These are phyloP conservation scores for Malurus elegans DNA, from an alignment of 2,113 vertebrate genomes.

Conservation along the genomic window DNA sequence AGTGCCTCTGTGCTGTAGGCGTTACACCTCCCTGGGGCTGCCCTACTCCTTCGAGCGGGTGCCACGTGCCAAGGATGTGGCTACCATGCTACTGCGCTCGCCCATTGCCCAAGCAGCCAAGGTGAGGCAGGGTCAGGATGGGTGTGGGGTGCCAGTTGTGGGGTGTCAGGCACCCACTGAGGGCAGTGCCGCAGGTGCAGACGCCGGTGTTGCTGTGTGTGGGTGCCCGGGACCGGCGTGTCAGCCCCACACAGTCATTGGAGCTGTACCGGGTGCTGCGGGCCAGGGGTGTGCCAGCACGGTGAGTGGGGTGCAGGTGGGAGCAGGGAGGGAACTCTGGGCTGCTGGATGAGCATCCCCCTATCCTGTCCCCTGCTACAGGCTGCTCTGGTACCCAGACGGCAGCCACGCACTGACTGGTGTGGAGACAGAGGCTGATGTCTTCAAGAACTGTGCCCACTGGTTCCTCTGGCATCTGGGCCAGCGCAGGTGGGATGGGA, in stretches of 20 bases:
- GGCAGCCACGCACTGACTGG: conserved; percentile 74
- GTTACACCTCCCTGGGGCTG: conserved; percentile 77
- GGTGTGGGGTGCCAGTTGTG: fast-evolving
- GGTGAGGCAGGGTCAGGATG: conserved; percentile 47
- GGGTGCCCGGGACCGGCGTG: conserved; percentile 77
- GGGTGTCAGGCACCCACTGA: fast-evolving
- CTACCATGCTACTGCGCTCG: conserved; percentile 76
- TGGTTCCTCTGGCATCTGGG: conserved; percentile 78
- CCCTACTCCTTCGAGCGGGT: conserved; percentile 77
- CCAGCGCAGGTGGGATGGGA: fast-evolving
- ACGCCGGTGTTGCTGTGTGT: conserved; percentile 78
- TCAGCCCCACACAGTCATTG: conserved; percentile 80
- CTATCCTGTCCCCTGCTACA: background rate
- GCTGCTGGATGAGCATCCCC: background rate
- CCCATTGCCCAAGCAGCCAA: conserved; percentile 74
- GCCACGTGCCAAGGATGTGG: conserved; percentile 72
- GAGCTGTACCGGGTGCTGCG: conserved; percentile 82
- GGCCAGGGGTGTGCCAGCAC: conserved; percentile 72
- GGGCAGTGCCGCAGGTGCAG: conserved; percentile 63
- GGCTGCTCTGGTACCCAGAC: conserved; percentile 83
- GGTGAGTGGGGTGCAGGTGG: conserved; percentile 41
- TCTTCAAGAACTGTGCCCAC: conserved; percentile 75
- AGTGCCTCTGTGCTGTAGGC: conserved; percentile 37
- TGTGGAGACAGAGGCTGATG: conserved; percentile 72
- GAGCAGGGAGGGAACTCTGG: background rate